Conservation (phyloP, 2,797 vertebrate species). For the Distichodus sexfasciatus region DNA sequence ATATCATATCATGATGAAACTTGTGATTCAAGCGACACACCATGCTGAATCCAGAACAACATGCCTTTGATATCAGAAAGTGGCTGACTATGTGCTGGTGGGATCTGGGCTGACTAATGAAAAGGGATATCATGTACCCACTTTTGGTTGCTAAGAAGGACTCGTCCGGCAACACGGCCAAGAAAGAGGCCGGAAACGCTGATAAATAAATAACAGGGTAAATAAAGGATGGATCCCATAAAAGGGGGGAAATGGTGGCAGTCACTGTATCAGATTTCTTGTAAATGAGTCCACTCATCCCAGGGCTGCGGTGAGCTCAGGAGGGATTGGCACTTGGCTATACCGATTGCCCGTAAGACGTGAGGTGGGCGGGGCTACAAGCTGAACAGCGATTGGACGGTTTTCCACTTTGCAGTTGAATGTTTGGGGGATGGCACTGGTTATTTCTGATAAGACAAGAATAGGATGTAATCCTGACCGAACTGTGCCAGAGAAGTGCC, state of each 20-base stretch:
- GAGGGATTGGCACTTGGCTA: constrained; percentile 3
- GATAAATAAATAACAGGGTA: constrained; percentile 52
- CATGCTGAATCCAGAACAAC: neutral
- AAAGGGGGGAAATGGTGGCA: constrained; percentile 27
- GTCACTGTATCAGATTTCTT: constrained; percentile 16
- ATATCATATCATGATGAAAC: too few species aligned
- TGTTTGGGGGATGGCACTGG: constrained; percentile 25
- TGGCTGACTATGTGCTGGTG: neutral
- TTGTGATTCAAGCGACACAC: neutral
- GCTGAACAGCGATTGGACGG: constrained; percentile 6
- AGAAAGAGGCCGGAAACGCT: constrained; percentile 35
- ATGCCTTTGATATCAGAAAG: neutral
- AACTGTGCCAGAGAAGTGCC: constrained; percentile 22
- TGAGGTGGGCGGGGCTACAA: constrained; percentile 31
- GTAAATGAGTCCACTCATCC: constrained; percentile 16
- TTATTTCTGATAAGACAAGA: constrained; percentile 41
- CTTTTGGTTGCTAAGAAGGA: constrained; percentile 40
- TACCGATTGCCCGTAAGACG: constrained; percentile 22
- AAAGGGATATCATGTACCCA: constrained; percentile 42
- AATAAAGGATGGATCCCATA: constrained; percentile 43
- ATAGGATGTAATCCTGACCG: constrained; percentile 34
- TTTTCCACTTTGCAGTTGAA: constrained; percentile 23
- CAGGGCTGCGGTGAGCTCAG: constrained; percentile 5
- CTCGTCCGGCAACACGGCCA: constrained; percentile 22
- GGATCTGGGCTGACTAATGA: constrained; percentile 24